Evolutionary conservation across 2,888 invertebrate species (phyloP), one percentile per base, ranked within the genome.

Genomic region (Uloborus plumipes): DNA sequence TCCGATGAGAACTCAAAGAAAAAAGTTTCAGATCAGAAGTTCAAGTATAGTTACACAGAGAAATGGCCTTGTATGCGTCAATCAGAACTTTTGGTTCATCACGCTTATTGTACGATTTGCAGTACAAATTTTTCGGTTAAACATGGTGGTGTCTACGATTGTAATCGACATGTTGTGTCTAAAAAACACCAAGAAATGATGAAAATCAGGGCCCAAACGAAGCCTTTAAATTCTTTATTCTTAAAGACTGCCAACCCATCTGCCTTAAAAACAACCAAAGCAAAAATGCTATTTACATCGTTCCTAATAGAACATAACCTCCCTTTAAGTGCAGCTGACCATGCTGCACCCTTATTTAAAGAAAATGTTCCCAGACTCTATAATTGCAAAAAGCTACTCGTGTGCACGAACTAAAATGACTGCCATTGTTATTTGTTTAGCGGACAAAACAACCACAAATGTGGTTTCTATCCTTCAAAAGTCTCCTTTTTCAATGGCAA

Each of bases 21-120:
- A n/a, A n/a, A n/a, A n/a, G n/a, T n/a, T n/a, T n/a, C n/a, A n/a
- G n/a, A n/a, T n/a, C n/a, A n/a, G n/a, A n/a, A n/a, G n/a, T n/a
- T n/a, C n/a, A n/a, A n/a, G n/a, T n/a, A n/a, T n/a, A n/a, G n/a
- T n/a, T n/a, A n/a, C n/a, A n/a, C n/a, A n/a, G n/a, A n/a, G n/a
- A n/a, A n/a, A n/a, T n/a, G n/a, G n/a, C n/a, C n/a, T n/a, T n/a
- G n/a, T n/a, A n/a, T n/a, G n/a, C n/a, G n/a, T n/a, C n/a, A n/a
- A n/a, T n/a, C n/a, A n/a, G n/a, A n/a, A n/a, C n/a, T n/a, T n/a
- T n/a, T n/a, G n/a, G n/a, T n/a, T n/a, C n/a, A n/a, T n/a, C n/a
- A 74, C n/a, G 49, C 55, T 15, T 53, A 16, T 50, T 62, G 62
- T 16, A 62, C 62, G 16, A 31, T 62, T 7, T 62, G 62, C 31